phyloP scores from a whole-genome alignment of 2,888 invertebrate species.

The Odontothrips loti region DNA sequence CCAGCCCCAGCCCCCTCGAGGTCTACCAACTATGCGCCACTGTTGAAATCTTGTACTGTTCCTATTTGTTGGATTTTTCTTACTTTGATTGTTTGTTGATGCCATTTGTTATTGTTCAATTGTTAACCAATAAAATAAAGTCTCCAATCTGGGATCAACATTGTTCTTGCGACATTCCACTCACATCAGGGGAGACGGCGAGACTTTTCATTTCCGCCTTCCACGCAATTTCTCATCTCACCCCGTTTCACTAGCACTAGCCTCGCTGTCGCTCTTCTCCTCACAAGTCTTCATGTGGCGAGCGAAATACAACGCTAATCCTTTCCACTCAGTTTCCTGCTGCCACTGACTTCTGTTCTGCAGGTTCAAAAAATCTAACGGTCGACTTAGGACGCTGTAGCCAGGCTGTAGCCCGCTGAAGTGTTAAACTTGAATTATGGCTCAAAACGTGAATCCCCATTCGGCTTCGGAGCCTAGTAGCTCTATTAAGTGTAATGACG shows the following conservation, averaged over 20 bases:
- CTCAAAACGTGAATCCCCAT: constrained; percentile 82
- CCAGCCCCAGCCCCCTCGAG: too few relatives aligned
- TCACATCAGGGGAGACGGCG: too few relatives aligned
- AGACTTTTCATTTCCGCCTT: too few relatives aligned
- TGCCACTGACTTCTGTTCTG: background rate
- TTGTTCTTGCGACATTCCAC: too few relatives aligned
- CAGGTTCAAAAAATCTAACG: constrained; percentile 17
- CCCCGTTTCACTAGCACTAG: background rate
- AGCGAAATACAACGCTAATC: background rate
- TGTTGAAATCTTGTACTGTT: background rate
- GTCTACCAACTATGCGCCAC: too few relatives aligned
- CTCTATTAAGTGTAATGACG: constrained; percentile 73
- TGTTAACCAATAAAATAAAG: too few relatives aligned
- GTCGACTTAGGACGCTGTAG: background rate
- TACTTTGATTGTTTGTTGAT: background rate
- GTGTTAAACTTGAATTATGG: constrained; percentile 54
- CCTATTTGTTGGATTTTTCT: background rate
- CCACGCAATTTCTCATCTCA: background rate
- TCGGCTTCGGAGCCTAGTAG: constrained; percentile 67
- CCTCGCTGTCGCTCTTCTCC: background rate
- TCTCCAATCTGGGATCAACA: too few relatives aligned
- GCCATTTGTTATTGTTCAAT: too few relatives aligned
- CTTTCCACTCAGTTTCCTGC: background rate
- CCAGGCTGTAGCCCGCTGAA: background rate
- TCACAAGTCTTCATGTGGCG: background rate